Evolutionary conservation across 1,140 invertebrate species (phyloP), one percentile per base, ranked within the genome.

Genomic region (Choristoneura fumiferana): DNA sequence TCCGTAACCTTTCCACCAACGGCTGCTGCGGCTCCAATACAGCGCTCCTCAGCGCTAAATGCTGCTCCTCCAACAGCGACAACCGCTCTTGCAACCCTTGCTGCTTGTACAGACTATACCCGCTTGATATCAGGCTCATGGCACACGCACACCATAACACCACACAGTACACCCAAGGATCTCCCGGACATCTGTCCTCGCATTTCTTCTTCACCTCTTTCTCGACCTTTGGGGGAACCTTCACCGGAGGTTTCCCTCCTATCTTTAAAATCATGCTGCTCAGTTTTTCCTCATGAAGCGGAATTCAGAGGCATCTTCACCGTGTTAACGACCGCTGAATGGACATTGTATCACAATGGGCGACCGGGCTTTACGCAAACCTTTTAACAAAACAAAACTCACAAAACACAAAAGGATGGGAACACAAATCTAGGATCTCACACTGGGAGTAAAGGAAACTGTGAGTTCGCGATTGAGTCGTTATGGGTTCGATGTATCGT

Each of bases 81-180:
- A 88, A 61, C 60, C 85, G 62, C 39, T 71, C 78, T 61, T 76
- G 71, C 60, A 88, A 65, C 0, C 68, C 74, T 43, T 84, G 84
- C 74, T 84, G 81, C 60, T 64, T 70, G 63, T 84, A 83, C 54
- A 87, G 56, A 54, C 81, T 84, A 59, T 83, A 88, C 36, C 85
- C 85, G 71, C 85, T 83, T 4, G 84, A 88, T 18, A 88, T 69
- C 57, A 88, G 77, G 70, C 85, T 87, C 85, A 88, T 88, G 63
- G 82, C 81, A 73, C 85, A 88, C 39, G 85, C 85, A 84, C 85
- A 83, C 84, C 84, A 89, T 72, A 89, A 77, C 72, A 87, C 85
- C 63, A 71, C 81, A 83, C 85, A 85, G 65, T 87, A 86, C 49
- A 73, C 66, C 84, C 82, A 86, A 12, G 82, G 81, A 38, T 86